phyloP scores from a whole-genome alignment of 2,888 invertebrate species.

The Iphiclides podalirius region DNA sequence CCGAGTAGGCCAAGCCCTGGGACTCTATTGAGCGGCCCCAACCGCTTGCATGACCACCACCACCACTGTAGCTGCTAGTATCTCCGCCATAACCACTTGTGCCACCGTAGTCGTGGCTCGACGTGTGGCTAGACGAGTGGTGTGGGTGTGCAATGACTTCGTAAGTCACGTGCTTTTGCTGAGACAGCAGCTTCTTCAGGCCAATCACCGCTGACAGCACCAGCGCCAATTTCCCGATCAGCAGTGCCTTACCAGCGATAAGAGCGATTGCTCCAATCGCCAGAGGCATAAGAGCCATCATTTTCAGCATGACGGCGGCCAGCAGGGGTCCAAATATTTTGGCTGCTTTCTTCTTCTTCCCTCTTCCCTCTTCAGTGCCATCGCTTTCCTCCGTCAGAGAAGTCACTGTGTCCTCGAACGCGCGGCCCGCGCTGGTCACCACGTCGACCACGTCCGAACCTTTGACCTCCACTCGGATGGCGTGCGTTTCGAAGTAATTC shows the following conservation, averaged over 20 bases:
- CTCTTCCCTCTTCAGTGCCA: conserved; percentile 84
- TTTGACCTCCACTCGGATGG: conserved; percentile 90
- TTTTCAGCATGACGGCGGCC: conserved; percentile 87
- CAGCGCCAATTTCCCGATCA: conserved; percentile 91
- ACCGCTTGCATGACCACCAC: conserved; percentile 67
- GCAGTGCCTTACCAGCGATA: conserved; percentile 91
- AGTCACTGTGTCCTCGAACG: conserved; percentile 86
- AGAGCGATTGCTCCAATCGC: conserved; percentile 90
- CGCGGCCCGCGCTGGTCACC: conserved; percentile 89
- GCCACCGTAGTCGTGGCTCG: conserved; percentile 83
- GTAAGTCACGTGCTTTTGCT: conserved; percentile 92
- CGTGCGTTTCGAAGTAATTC: conserved; percentile 88
- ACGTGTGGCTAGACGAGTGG: conserved; percentile 84
- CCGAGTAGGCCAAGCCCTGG: conserved; percentile 89
- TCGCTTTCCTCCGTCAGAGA: conserved; percentile 82
- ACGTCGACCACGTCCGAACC: conserved; percentile 91
- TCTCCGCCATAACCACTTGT: conserved; percentile 84
- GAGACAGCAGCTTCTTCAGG: conserved; percentile 88
- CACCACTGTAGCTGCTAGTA: conserved; percentile 76
- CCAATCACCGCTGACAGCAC: conserved; percentile 91
- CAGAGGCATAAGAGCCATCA: conserved; percentile 88
- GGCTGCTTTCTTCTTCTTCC: conserved; percentile 90
- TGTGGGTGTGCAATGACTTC: conserved; percentile 93
- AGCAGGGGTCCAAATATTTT: conserved; percentile 89
- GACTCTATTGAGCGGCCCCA: conserved; percentile 90